These are phyloP conservation scores for Emesis castigata DNA, from an alignment of 2,888 invertebrate species.

Conservation along the genomic window DNA sequence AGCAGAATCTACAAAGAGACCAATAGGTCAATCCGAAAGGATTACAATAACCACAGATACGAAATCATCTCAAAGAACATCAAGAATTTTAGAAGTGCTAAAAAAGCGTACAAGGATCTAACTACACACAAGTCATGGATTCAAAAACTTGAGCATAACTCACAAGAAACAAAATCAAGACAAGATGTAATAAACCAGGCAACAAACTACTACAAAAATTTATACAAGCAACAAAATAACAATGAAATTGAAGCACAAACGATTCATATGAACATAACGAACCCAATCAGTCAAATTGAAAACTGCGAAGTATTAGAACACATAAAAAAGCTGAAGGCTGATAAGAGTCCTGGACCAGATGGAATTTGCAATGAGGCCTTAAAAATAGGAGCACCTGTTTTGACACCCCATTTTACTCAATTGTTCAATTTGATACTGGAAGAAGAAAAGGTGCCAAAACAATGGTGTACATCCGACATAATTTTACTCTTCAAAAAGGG, in stretches of 20 bases:
- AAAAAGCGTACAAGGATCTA: constrained; percentile 29
- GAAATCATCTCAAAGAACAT: constrained; percentile 43
- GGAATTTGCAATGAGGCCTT: constrained; percentile 48
- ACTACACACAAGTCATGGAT: constrained; percentile 37
- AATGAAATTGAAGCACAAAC: constrained; percentile 5
- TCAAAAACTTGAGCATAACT: constrained; percentile 20
- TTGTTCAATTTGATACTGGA: constrained; percentile 48
- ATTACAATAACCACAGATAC: constrained; percentile 32
- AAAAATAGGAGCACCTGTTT: constrained; percentile 40
- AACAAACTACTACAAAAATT: constrained; percentile 41
- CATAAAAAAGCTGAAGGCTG: constrained; percentile 8
- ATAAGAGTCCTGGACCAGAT: constrained; percentile 51
- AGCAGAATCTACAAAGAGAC: constrained; percentile 22
- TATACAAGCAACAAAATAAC: constrained; percentile 12
- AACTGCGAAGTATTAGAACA: constrained; percentile 18
- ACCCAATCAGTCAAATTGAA: constrained; percentile 5
- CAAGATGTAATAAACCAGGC: constrained; percentile 30
- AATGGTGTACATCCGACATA: constrained; percentile 27
- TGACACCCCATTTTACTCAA: constrained; percentile 35
- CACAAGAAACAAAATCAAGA: constrained; percentile 38
- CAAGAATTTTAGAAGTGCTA: constrained; percentile 42
- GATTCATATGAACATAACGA: not conserved
- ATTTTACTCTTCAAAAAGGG: constrained; percentile 22
- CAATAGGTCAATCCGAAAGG: constrained; percentile 24
- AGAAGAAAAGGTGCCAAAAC: constrained; percentile 25